Evolutionary conservation across 2,888 invertebrate genomes (phyloP).

Genomic region (Plusia festucae): DNA sequence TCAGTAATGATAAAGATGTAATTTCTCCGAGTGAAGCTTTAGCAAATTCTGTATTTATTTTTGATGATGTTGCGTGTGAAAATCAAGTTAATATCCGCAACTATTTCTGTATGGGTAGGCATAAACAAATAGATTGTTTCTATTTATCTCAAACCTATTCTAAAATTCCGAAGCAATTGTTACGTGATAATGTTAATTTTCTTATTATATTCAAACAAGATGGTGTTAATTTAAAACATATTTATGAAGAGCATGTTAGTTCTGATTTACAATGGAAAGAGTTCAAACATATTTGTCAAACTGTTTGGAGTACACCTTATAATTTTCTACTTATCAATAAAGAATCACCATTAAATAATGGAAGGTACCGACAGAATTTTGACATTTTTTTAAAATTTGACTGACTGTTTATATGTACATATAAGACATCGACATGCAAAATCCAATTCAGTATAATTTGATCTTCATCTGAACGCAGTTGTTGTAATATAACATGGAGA

Average conservation of each 20-base stretch:
- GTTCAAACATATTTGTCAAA: background rate
- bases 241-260: no score
- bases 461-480: background rate
- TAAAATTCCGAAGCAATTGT: no score
- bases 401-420: background rate
- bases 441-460: background rate
- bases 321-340: background rate
- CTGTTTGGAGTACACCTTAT: background rate
- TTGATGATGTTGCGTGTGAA: no score
- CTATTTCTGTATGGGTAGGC: constrained; percentile 34
- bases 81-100: constrained; percentile 35
- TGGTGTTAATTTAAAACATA: no score
- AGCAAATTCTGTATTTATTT: constrained; percentile 26
- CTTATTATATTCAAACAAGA: no score
- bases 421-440: background rate
- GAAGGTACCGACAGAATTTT: constrained; percentile 12
- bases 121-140: constrained; percentile 34
- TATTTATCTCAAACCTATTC: background rate
- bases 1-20: background rate
- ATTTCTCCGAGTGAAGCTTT: constrained; percentile 14
- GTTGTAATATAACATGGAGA: background rate
- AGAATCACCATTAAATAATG: constrained; percentile 9
- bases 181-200: no score
- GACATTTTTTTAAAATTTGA: constrained; percentile 13
- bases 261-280: background rate